phyloP scores from a whole-genome alignment of 2,797 vertebrate species.

The Lacerta agilis region DNA sequence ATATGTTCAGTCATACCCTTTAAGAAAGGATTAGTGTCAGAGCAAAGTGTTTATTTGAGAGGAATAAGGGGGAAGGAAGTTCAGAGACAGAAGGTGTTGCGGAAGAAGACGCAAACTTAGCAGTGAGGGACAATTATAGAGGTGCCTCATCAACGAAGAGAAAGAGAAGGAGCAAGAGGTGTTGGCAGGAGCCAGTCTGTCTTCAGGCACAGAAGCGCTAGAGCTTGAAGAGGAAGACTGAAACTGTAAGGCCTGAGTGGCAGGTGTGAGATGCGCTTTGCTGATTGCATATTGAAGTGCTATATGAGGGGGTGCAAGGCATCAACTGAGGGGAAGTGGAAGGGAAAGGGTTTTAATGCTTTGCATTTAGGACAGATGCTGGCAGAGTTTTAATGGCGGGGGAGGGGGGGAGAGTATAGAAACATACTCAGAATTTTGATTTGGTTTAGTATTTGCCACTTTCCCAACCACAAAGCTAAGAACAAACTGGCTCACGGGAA shows the following conservation, averaged over 20 bases:
- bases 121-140: constrained; percentile 27
- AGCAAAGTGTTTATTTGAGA: neutral
- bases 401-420: neutral
- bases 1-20: neutral
- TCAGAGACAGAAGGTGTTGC: constrained; percentile 35
- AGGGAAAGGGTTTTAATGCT: neutral
- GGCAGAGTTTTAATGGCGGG: neutral
- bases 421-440: neutral
- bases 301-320: neutral
- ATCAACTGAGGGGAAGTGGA: neutral
- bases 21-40: constrained; percentile 3
- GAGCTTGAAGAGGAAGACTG: constrained; percentile 37
- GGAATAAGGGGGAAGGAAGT: neutral
- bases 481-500: too few species aligned
- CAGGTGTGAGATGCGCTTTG: neutral
- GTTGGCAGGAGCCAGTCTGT: constrained; percentile 49
- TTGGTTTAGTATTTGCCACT: too few species aligned
- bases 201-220: constrained; percentile 40
- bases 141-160: constrained; percentile 20
- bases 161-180: constrained; percentile 33
- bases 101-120: constrained; percentile 20
- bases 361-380: neutral
- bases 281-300: neutral
- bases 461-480: too few species aligned
- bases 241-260: neutral